Conservation (phyloP, 2,113 vertebrate genomes). For the Rallus limicola region DNA sequence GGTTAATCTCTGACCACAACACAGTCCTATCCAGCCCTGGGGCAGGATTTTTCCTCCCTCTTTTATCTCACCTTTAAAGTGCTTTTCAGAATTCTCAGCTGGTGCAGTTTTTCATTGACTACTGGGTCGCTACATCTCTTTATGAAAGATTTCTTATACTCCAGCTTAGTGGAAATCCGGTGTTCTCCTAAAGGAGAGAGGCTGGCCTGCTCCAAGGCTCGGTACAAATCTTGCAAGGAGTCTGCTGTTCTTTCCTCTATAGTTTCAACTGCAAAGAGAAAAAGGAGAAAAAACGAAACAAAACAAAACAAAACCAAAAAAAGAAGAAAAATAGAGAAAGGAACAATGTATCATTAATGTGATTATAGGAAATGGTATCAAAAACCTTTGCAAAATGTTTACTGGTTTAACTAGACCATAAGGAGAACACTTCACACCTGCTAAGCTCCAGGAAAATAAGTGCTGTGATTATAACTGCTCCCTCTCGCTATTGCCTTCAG, state of each 20-base stretch:
- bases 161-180: conserved; percentile 88
- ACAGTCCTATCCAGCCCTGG: background rate
- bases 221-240: conserved; percentile 93
- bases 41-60: conserved; percentile 28
- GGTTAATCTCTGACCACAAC: background rate
- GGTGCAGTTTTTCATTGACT: conserved; percentile 96
- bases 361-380: background rate
- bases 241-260: conserved; percentile 86
- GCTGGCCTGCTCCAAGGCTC: conserved; percentile 91
- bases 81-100: conserved; percentile 95
- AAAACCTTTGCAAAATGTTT: background rate
- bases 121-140: conserved; percentile 91
- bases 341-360: conserved; percentile 45
- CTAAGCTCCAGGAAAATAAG: background rate
- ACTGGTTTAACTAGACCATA: background rate
- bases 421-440: background rate
- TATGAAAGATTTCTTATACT: conserved; percentile 93
- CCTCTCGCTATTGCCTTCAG: background rate
- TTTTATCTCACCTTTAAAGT: conserved; percentile 92
- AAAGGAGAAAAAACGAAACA: background rate
- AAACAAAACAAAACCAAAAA: background rate
- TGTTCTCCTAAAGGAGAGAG: conserved; percentile 90
- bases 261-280: conserved; percentile 75
- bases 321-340: conserved; percentile 38
- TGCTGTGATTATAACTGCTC: background rate